Conservation (phyloP, 2,113 vertebrate species). For the Gasterosteus aculeatus region DNA sequence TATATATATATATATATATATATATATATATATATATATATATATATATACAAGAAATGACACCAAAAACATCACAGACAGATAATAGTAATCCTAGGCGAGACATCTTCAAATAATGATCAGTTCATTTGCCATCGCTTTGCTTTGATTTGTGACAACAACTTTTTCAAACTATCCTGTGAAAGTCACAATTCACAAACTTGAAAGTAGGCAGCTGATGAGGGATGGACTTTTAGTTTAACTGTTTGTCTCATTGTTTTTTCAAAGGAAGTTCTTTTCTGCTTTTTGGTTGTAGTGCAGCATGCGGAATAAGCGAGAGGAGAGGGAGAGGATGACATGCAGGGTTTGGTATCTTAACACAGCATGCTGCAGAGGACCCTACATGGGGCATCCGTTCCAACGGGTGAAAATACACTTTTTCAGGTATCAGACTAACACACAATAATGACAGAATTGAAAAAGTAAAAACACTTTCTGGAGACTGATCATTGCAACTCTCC, state of each 20-base stretch:
- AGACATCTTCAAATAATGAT: background rate
- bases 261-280: no score
- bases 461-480: no score
- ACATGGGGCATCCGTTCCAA: no score
- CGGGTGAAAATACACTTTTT: background rate
- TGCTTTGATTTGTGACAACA: constrained; percentile 1
- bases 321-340: no score
- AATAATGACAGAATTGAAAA: background rate
- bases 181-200: background rate
- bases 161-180: background rate
- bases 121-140: background rate
- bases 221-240: background rate
- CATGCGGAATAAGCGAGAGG: no score
- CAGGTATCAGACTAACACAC: background rate
- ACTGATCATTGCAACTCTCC: background rate
- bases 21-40: background rate
- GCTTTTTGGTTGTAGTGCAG: no score
- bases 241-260: background rate
- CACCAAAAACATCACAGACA: background rate
- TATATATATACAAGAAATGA: background rate
- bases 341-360: no score
- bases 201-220: background rate
- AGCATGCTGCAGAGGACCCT: no score
- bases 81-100: background rate
- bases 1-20: no score